Conservation (phyloP, 2,888 invertebrate species). For the Allacma fusca region DNA sequence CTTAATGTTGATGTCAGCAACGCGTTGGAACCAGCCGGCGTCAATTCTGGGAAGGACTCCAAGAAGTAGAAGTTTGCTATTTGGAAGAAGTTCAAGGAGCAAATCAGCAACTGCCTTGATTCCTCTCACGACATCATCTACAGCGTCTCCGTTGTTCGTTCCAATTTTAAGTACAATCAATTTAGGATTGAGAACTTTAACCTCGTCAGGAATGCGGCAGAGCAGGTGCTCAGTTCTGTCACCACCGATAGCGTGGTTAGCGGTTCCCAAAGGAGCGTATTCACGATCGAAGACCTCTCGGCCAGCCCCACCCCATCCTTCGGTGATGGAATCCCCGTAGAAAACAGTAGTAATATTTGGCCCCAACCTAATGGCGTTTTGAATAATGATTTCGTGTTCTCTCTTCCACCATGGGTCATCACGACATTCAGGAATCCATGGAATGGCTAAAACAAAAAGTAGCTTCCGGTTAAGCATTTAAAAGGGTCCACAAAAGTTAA, state of each 20-base stretch:
- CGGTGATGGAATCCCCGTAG: constrained; percentile 45
- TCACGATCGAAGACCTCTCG: constrained; percentile 16
- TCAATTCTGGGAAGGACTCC: constrained; percentile 45
- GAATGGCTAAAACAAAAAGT: too few relatives aligned
- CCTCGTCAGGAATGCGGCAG: constrained; percentile 33
- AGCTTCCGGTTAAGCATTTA: too few relatives aligned
- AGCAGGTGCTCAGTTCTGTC: constrained; percentile 39
- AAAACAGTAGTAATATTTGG: constrained; percentile 38
- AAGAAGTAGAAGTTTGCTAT: constrained; percentile 47
- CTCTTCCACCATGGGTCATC: constrained; percentile 26
- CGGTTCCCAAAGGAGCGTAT: constrained; percentile 37
- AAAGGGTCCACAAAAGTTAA: too few relatives aligned
- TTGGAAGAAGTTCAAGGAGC: constrained; percentile 42
- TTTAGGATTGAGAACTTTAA: constrained; percentile 22
- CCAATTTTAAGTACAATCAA: constrained; percentile 44
- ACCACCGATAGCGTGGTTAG: constrained; percentile 43
- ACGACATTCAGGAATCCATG: constrained; percentile 31
- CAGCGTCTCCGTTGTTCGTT: constrained; percentile 24
- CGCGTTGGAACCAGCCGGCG: constrained; percentile 10
- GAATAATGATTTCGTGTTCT: constrained; percentile 24
- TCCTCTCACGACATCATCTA: constrained; percentile 36
- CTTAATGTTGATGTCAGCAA: constrained; percentile 38
- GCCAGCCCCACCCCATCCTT: constrained; percentile 38
- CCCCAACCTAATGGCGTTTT: constrained; percentile 27
- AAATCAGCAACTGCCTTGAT: constrained; percentile 37